Conservation (phyloP, 2,113 vertebrate genomes). For the Xenotilapia flavipinnis region DNA sequence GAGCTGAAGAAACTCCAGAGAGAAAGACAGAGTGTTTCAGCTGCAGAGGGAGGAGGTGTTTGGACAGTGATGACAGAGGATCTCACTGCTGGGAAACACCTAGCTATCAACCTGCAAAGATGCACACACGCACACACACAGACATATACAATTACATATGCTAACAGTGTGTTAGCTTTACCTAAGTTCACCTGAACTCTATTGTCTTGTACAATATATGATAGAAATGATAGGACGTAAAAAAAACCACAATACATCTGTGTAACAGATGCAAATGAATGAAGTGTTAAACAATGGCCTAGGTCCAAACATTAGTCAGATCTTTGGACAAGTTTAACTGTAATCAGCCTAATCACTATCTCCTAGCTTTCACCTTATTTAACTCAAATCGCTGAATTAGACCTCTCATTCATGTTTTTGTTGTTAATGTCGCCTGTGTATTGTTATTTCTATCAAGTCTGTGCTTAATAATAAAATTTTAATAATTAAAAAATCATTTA, state of each 20-base stretch:
- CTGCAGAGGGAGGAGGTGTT: constrained; percentile 42
- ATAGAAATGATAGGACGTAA: not conserved
- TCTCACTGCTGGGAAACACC: constrained; percentile 59
- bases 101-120: constrained; percentile 23
- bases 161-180: not conserved
- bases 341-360: not conserved
- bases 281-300: not conserved
- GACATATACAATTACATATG: not conserved
- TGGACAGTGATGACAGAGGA: constrained; percentile 50
- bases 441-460: not conserved
- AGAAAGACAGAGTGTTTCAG: constrained; percentile 18
- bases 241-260: not conserved
- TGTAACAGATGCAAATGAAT: not conserved
- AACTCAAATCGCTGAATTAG: not conserved
- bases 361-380: not conserved
- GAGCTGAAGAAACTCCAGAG: constrained; percentile 12
- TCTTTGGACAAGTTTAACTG: not conserved
- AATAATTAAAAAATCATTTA: not conserved
- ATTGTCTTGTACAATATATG: not conserved
- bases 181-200: not conserved
- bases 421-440: not conserved
- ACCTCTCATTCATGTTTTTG: not conserved
- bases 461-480: not conserved
- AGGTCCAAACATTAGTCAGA: not conserved
- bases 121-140: not conserved